phyloP scores from a whole-genome alignment of 2,888 invertebrate species.

The Cyrtodaria siliqua region DNA sequence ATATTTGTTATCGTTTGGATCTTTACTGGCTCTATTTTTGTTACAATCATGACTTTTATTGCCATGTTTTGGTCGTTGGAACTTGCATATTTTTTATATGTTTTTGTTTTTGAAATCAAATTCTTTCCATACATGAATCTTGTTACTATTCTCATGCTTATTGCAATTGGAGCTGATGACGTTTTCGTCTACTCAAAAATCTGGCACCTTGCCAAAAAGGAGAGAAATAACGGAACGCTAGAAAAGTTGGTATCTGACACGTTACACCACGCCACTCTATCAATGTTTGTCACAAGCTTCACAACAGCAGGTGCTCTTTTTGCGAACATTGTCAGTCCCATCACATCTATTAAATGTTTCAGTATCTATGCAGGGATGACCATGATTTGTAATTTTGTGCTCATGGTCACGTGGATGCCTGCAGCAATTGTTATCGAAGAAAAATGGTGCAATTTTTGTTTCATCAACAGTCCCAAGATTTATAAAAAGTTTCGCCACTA shows the following conservation, averaged over 20 bases:
- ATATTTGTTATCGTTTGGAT: conserved; percentile 93
- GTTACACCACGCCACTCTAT: conserved; percentile 93
- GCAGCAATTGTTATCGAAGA: conserved; percentile 94
- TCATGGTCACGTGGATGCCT: conserved; percentile 97
- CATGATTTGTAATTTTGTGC: conserved; percentile 95
- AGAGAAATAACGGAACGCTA: conserved; percentile 88
- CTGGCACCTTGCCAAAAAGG: conserved; percentile 91
- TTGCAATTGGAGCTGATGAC: conserved; percentile 97
- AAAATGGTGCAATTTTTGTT: conserved; percentile 84
- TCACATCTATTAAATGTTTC: conserved; percentile 94
- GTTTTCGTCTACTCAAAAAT: conserved; percentile 94
- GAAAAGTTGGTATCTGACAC: conserved; percentile 89
- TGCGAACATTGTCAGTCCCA: conserved; percentile 95
- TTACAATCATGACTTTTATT: conserved; percentile 93
- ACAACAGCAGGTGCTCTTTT: conserved; percentile 98
- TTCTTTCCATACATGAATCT: conserved; percentile 99
- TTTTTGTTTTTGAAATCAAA: conserved; percentile 92
- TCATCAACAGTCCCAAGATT: conserved; percentile 77
- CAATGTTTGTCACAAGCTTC: conserved; percentile 97
- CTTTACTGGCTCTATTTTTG: conserved; percentile 94
- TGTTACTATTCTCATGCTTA: conserved; percentile 93
- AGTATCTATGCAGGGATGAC: conserved; percentile 95
- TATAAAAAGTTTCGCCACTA: conserved; percentile 82
- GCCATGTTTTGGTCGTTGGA: conserved; percentile 95
- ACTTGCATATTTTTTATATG: conserved; percentile 96